Evolutionary conservation across 92 coral and sea anemone genomes (phyloP).

Genomic region (Epizoanthus ramosus): DNA sequence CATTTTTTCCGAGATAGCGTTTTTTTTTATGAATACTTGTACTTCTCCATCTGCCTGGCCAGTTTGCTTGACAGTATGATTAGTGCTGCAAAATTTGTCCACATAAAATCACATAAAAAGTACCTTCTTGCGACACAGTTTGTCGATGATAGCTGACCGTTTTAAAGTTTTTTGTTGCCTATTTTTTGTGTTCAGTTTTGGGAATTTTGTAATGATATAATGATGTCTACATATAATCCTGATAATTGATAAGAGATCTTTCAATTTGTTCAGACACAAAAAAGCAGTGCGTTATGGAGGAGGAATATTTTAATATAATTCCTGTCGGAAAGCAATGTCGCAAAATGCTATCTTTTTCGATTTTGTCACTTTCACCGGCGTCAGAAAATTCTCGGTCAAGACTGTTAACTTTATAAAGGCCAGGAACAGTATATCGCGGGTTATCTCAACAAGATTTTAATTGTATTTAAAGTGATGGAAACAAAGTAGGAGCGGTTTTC

Average conservation of each 20-base stretch:
- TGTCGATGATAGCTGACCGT: neutral
- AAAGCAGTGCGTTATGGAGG: neutral
- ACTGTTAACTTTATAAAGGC: too few relatives aligned
- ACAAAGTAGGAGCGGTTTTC: too few relatives aligned
- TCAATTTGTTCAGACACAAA: neutral
- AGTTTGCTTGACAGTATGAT: neutral
- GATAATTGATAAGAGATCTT: neutral
- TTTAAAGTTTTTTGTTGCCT: neutral
- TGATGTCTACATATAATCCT: too few relatives aligned
- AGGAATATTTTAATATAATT: neutral
- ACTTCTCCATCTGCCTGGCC: conserved; percentile 13
- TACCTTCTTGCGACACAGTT: neutral
- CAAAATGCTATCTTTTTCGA: neutral
- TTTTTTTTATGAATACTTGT: neutral
- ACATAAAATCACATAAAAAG: neutral
- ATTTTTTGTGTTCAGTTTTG: too few relatives aligned
- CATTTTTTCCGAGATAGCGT: neutral
- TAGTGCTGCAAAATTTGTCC: neutral
- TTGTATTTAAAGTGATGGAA: too few relatives aligned
- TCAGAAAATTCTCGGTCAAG: too few relatives aligned
- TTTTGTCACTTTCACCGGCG: too few relatives aligned
- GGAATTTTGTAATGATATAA: too few relatives aligned
- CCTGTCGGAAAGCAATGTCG: neutral
- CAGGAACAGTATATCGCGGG: too few relatives aligned
- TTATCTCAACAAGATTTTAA: too few relatives aligned